Evolutionary conservation across 2,113 vertebrate species (phyloP), one percentile per base, ranked within the genome.

Genomic region (Oxygymnocypris stewartii): DNA sequence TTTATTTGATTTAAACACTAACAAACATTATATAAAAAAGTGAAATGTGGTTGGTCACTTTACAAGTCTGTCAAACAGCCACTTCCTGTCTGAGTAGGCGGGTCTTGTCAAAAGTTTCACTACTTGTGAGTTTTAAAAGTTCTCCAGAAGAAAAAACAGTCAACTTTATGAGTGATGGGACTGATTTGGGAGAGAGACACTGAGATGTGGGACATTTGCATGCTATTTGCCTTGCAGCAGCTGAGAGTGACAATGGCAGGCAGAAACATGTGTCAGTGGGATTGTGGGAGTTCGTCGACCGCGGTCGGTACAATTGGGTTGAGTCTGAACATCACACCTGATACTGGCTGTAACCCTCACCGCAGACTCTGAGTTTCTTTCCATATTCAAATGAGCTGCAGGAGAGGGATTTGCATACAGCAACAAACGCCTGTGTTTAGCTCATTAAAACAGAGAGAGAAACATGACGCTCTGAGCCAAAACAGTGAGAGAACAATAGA

Each of bases 321-420:
- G 12, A 7, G 3, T 79, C 28, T 42, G 78, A 42, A 61, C 78
- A 61, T 80, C 78, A 37, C 77, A 42, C 54, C 78, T 16, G 11
- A 81, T 6, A 6, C 59, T 65, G 40, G 4, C 78, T 25, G 6
- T 13, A 42, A 25, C 42, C 54, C 78, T 80, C 54, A 63, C 35
- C 23, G 23, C 69, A 84, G 23, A 84, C 25, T 8, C 84, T 73
- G 51, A 13, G 42, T 61, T 20, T 4, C 65, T 87, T 88, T 89
- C 54, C 77, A 88, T 87, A 89, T 89, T 77, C 73, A 89, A 91
- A 90, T 80, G 14, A 91, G 73, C 85, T 12, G 18, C 82, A 67
- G 84, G 40, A 49, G 74, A 35, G 13, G 3, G 28, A 85, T 87
- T 85, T 89, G 76, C 84, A 90, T 84, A 86, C 10, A 49, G 75